Evolutionary conservation across 2,888 invertebrate genomes (phyloP).

Genomic region (Temnothorax rugatulus): DNA sequence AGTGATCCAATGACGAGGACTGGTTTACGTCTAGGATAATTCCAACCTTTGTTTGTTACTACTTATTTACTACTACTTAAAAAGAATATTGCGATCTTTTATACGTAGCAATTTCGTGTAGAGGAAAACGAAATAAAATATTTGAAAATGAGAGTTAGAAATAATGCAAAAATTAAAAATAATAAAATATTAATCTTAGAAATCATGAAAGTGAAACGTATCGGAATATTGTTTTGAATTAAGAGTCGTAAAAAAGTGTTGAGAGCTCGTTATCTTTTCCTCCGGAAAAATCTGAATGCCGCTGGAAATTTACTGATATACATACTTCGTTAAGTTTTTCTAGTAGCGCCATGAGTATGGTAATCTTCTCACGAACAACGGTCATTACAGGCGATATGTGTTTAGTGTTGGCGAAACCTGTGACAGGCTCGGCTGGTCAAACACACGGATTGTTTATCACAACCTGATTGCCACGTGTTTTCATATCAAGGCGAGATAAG

Average conservation of each 20-base stretch:
- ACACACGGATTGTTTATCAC: conserved; percentile 74
- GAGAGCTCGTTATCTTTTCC: not conserved
- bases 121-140: not conserved
- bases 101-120: not conserved
- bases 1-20: not conserved
- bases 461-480: conserved; percentile 77
- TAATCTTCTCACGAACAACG: not conserved
- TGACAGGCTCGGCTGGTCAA: conserved; percentile 61
- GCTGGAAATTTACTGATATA: not conserved
- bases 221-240: not conserved
- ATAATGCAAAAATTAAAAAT: not conserved
- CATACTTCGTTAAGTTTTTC: conserved; percentile 6
- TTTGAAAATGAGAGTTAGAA: not conserved
- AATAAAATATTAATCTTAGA: not conserved
- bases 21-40: not conserved
- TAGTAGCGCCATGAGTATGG: not conserved
- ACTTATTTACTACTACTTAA: not conserved
- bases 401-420: conserved; percentile 40
- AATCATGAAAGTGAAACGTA: not conserved
- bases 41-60: not conserved
- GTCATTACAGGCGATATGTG: not conserved
- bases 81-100: not conserved
- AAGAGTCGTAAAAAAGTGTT: not conserved
- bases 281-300: not conserved
- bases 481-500: conserved; percentile 76